Evolutionary conservation across 2,888 invertebrate genomes (phyloP).

Genomic region (Idaea aversata): DNA sequence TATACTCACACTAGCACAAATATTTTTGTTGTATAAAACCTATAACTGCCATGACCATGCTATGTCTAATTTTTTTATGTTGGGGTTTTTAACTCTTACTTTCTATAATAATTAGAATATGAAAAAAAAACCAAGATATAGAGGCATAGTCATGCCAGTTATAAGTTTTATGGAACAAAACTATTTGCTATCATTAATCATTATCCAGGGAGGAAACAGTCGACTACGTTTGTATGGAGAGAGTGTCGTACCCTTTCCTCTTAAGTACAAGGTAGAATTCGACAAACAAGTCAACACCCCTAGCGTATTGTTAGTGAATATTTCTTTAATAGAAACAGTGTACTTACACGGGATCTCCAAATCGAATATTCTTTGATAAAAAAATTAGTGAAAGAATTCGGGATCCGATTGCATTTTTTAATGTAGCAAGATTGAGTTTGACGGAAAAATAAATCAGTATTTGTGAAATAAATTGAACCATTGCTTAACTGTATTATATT

Average conservation of each 20-base stretch:
- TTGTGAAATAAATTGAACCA: slow-evolving; percentile 7
- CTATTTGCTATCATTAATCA: too few species aligned
- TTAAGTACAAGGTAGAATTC: background rate
- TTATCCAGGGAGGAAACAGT: too few species aligned
- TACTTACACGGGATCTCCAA: slow-evolving; percentile 21
- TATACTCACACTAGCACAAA: too few species aligned
- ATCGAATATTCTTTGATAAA: slow-evolving; percentile 10
- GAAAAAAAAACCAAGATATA: too few species aligned
- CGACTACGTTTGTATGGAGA: too few species aligned
- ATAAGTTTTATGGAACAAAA: too few species aligned
- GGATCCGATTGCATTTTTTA: slow-evolving; percentile 11
- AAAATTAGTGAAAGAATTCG: background rate
- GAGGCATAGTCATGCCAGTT: too few species aligned
- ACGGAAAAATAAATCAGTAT: slow-evolving; percentile 25
- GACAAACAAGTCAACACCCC: slow-evolving; percentile 8
- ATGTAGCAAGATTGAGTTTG: slow-evolving; percentile 21
- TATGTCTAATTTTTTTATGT: too few species aligned
- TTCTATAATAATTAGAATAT: too few species aligned
- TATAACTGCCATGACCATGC: too few species aligned
- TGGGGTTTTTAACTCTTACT: too few species aligned
- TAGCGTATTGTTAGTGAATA: slow-evolving; percentile 18
- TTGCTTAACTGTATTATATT: background rate
- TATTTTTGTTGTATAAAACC: too few species aligned
- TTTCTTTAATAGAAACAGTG: slow-evolving; percentile 21
- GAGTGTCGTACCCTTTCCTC: background rate